Evolutionary conservation across 2,888 invertebrate species (phyloP).

Genomic region (Leptopterna dolabrata): DNA sequence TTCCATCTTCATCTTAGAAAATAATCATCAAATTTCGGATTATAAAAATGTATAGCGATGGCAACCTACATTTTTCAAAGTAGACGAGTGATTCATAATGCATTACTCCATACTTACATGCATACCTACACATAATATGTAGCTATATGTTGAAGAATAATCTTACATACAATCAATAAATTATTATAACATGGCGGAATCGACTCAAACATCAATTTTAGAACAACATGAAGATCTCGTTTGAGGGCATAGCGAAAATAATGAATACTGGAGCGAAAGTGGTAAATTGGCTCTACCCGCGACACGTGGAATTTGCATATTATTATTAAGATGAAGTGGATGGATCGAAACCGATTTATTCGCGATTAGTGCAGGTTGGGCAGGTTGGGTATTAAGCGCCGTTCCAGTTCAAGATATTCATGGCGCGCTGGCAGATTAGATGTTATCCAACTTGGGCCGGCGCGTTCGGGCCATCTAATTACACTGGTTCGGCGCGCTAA

Average conservation of each 20-base stretch:
- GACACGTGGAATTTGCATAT: background rate
- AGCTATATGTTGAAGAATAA: no score
- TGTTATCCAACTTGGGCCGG: background rate
- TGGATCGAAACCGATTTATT: background rate
- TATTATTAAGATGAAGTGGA: background rate
- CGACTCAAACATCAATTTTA: no score
- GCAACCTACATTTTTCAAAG: no score
- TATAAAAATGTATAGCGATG: no score
- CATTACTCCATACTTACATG: no score
- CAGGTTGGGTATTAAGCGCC: background rate
- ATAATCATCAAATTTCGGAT: no score
- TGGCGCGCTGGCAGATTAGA: background rate
- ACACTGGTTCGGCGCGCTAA: no score
- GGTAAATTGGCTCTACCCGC: background rate
- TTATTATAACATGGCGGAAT: no score
- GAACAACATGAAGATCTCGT: background rate
- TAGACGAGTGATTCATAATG: no score
- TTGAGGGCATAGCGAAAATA: background rate
- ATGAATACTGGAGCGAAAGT: background rate
- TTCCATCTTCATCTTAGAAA: no score
- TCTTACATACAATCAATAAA: no score
- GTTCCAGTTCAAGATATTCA: background rate
- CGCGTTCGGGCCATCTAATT: background rate
- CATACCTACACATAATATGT: no score
- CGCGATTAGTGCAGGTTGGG: background rate